phyloP scores from a whole-genome alignment of 2,113 vertebrate species.

The Uria aalge region DNA sequence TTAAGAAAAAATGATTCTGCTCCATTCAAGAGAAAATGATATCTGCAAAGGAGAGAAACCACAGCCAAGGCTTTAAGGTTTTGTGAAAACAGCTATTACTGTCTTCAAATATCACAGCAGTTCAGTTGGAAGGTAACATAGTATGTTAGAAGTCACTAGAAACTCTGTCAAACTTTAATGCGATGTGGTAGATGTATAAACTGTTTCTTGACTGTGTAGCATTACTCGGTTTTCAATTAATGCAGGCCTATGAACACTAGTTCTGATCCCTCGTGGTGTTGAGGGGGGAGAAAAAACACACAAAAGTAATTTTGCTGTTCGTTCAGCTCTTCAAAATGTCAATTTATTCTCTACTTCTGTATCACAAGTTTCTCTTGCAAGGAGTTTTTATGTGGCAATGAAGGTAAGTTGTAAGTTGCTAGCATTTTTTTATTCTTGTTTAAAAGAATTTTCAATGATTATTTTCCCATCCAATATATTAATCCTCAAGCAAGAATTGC shows the following conservation, averaged over 20 bases:
- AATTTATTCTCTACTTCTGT: background rate
- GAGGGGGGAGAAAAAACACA: background rate
- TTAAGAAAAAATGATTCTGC: background rate
- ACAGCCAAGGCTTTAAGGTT: background rate
- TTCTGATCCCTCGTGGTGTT: background rate
- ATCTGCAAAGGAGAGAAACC: background rate
- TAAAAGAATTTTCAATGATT: background rate
- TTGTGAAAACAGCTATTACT: background rate
- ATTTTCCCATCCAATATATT: background rate
- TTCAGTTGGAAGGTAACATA: background rate
- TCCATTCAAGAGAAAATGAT: background rate
- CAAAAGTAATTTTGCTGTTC: background rate
- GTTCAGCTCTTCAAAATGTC: background rate
- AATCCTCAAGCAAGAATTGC: background rate
- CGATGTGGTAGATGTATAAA: background rate
- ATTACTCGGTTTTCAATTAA: conserved; percentile 1
- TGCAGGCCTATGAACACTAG: background rate
- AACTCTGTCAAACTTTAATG: background rate
- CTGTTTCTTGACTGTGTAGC: background rate
- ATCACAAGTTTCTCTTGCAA: background rate
- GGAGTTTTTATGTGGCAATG: background rate
- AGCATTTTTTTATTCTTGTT: background rate
- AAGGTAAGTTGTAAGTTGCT: background rate
- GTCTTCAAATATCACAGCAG: background rate
- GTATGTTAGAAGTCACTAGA: background rate